Evolutionary conservation across 37 sponge, comb jelly and placozoan genomes (phyloP).

Genomic region (Ephydatia muelleri): DNA sequence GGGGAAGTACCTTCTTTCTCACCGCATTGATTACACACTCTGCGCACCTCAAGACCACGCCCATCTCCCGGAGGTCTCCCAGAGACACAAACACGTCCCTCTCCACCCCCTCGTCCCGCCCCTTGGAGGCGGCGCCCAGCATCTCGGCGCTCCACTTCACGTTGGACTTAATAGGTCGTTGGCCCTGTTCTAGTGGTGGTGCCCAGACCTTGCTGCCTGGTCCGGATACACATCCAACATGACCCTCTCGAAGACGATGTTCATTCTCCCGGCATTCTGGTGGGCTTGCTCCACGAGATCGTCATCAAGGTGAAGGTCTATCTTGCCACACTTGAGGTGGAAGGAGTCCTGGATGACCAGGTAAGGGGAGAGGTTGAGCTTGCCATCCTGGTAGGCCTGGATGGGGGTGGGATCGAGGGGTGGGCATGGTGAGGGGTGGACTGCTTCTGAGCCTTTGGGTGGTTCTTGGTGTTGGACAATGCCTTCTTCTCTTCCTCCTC

Average conservation of each 20-base stretch:
- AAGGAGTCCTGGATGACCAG: constrained; percentile 79
- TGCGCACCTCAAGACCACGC: constrained; percentile 61
- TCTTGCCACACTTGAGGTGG: constrained; percentile 60
- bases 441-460: not conserved
- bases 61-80: constrained; percentile 61
- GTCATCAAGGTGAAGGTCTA: constrained; percentile 80
- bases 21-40: constrained; percentile 60
- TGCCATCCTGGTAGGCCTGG: constrained; percentile 58
- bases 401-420: constrained; percentile 10
- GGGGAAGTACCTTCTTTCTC: constrained; percentile 33
- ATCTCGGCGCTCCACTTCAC: constrained; percentile 51
- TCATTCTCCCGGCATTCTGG: not conserved
- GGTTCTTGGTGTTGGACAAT: not conserved
- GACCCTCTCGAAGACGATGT: constrained; percentile 10
- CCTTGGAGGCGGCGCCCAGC: constrained; percentile 38
- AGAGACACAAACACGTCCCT: constrained; percentile 48
- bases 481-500: not conserved
- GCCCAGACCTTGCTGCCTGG: constrained; percentile 64
- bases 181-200: constrained; percentile 72
- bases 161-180: constrained; percentile 52
- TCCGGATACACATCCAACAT: constrained; percentile 78
- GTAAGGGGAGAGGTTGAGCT: constrained; percentile 35
- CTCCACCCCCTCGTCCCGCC: constrained; percentile 43
- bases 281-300: constrained; percentile 20
- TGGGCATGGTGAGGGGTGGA: too few species aligned